phyloP scores from a whole-genome alignment of 2,113 vertebrate genomes.

The Tympanuchus pallidicinctus region DNA sequence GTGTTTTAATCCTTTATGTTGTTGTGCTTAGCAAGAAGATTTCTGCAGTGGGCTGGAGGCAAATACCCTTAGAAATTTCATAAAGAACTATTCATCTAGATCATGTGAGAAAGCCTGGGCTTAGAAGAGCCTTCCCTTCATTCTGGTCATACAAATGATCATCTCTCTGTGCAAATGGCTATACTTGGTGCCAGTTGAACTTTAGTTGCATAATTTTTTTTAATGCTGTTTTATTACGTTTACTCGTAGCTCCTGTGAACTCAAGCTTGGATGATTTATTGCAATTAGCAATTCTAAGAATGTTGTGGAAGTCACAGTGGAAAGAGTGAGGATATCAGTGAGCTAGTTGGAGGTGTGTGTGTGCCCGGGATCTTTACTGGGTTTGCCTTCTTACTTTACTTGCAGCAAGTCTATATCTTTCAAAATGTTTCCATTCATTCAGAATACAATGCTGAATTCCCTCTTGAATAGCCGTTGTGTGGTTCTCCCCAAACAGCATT shows the following conservation, averaged over 20 bases:
- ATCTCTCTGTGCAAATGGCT: constrained; percentile 1
- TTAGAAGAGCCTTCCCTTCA: constrained; percentile 3
- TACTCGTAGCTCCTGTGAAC: constrained; percentile 27
- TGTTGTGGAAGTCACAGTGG: background rate
- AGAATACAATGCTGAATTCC: constrained; percentile 58
- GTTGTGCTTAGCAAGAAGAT: background rate
- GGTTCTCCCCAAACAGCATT: constrained; percentile 60
- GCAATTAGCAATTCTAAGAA: background rate
- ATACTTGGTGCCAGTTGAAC: background rate
- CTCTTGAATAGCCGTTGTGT: constrained; percentile 51
- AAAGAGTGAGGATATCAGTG: background rate
- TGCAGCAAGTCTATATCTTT: constrained; percentile 39
- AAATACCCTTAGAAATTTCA: constrained; percentile 23
- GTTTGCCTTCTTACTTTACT: background rate
- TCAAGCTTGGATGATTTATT: background rate
- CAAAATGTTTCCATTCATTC: constrained; percentile 58
- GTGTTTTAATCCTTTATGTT: background rate
- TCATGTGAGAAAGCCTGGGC: background rate
- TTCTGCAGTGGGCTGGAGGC: constrained; percentile 2
- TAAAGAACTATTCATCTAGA: background rate
- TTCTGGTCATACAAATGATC: background rate
- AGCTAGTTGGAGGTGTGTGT: constrained; percentile 28
- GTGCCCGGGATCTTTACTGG: background rate
- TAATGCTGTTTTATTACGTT: constrained; percentile 22
- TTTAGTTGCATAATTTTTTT: constrained; percentile 40